phyloP scores from a whole-genome alignment of 2,888 invertebrate species.

The Spicauda simplicius region DNA sequence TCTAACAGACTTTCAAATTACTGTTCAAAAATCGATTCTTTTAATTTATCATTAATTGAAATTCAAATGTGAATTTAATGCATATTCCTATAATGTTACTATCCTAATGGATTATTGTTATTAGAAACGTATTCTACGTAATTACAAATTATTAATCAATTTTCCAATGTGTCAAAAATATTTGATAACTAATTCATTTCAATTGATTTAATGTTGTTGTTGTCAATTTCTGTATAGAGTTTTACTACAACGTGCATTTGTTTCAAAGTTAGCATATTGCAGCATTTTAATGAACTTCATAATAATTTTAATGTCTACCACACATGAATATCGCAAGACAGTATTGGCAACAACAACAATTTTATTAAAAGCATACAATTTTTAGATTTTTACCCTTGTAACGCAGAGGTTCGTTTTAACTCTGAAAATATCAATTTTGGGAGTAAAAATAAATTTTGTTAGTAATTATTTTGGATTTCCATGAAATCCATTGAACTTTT shows the following conservation, averaged over 20 bases:
- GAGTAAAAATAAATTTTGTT: no score
- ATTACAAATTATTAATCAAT: no score
- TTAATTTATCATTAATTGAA: not conserved
- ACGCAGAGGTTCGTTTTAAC: no score
- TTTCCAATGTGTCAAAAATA: no score
- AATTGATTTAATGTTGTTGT: no score
- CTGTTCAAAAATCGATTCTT: no score
- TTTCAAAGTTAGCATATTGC: not conserved
- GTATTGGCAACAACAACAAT: not conserved
- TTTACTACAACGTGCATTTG: not conserved
- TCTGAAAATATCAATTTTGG: no score
- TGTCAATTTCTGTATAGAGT: not conserved
- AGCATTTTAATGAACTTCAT: not conserved
- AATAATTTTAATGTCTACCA: conserved; percentile 1
- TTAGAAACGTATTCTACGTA: not conserved
- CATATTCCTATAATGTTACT: not conserved
- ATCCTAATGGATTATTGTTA: not conserved
- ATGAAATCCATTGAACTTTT: no score
- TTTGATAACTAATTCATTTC: no score
- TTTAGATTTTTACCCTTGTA: no score
- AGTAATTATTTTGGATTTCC: no score
- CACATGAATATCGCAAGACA: conserved; percentile 1
- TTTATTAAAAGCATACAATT: not conserved
- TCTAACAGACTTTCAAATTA: no score
- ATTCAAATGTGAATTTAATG: not conserved